Evolutionary conservation across 1,140 invertebrate species (phyloP).

Genomic region (Leptonema lineaticorne): DNA sequence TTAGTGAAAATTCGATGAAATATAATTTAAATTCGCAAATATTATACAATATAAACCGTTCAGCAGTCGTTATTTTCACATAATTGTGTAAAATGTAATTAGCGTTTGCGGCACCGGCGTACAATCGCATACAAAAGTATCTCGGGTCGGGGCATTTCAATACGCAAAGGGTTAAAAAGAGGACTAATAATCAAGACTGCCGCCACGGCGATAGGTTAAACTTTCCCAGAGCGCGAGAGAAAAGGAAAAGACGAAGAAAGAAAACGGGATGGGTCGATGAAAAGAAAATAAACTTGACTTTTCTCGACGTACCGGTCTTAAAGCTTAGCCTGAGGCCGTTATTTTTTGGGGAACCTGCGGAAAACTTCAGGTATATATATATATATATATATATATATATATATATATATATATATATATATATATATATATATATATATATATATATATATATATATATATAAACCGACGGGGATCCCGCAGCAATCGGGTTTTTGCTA

Average conservation of each 20-base stretch:
- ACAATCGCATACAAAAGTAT: not conserved
- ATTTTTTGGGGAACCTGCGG: slow-evolving; percentile 30
- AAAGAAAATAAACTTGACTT: slow-evolving; percentile 41
- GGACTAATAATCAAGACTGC: slow-evolving; percentile 24
- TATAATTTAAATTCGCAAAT: too few relatives aligned
- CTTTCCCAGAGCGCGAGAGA: slow-evolving; percentile 35
- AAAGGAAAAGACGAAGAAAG: too few relatives aligned
- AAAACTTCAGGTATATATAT: slow-evolving; percentile 24
- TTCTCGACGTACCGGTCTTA: slow-evolving; percentile 30
- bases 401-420: too few relatives aligned
- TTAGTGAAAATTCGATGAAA: too few relatives aligned
- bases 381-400: too few relatives aligned
- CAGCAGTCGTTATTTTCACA: not conserved
- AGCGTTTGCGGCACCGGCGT: not conserved
- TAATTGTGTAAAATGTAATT: not conserved
- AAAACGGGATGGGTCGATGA: too few relatives aligned
- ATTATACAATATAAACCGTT: not conserved
- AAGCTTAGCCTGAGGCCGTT: slow-evolving; percentile 36
- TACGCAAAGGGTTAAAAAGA: slow-evolving; percentile 26
- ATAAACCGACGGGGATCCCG: too few relatives aligned
- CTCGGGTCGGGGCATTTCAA: not conserved
- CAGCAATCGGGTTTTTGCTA: too few relatives aligned
- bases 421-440: too few relatives aligned
- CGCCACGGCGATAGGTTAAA: slow-evolving; percentile 27
- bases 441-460: too few relatives aligned